Evolutionary conservation across 2,797 vertebrate genomes (phyloP).

Genomic region (Sylvia borin): DNA sequence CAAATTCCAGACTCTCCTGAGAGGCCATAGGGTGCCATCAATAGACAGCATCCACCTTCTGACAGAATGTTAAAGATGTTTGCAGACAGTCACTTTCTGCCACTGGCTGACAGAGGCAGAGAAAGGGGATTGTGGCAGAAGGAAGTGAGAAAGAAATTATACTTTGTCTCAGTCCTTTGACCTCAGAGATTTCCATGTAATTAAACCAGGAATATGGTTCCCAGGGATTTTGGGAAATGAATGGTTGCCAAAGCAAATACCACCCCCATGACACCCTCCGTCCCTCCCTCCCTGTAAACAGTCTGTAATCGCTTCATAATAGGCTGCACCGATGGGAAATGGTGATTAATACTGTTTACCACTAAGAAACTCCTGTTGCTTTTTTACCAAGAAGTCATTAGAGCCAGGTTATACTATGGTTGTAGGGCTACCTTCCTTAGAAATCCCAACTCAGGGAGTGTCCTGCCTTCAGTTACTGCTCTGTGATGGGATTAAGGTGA

Average conservation of each 20-base stretch:
- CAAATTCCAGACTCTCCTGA: not conserved
- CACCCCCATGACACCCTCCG: not conserved
- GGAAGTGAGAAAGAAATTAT: conserved; percentile 25
- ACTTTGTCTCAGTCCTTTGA: not conserved
- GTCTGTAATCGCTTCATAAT: conserved; percentile 57
- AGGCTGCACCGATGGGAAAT: conserved; percentile 30
- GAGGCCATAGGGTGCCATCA: not conserved
- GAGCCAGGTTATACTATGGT: not conserved
- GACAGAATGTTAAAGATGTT: not conserved
- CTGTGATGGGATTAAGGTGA: not conserved
- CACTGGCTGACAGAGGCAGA: not conserved
- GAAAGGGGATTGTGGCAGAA: not conserved
- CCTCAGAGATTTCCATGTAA: conserved; percentile 52
- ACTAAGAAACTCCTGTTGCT: conserved; percentile 8
- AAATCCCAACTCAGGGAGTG: not conserved
- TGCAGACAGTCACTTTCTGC: not conserved
- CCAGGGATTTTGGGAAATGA: conserved; percentile 63
- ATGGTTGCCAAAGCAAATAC: conserved; percentile 52
- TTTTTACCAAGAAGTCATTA: conserved; percentile 26
- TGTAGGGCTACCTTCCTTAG: not conserved
- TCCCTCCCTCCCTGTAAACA: conserved; percentile 43
- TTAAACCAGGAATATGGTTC: conserved; percentile 60
- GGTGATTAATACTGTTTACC: conserved; percentile 46
- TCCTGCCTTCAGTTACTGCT: not conserved
- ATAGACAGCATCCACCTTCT: not conserved